Conservation (phyloP, 2,888 invertebrate genomes). For the Anarsia innoxiella region DNA sequence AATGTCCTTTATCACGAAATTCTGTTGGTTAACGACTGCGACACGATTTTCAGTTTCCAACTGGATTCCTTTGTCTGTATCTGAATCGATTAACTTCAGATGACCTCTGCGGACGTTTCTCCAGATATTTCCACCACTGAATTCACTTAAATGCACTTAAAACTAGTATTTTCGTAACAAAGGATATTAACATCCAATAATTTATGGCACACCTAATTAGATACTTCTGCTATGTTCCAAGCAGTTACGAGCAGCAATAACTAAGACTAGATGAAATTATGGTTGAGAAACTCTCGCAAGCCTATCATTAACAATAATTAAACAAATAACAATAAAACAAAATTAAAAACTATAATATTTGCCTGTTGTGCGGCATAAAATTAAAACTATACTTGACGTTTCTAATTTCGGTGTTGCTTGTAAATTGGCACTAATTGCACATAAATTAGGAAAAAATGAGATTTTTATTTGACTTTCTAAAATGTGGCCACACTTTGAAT, state of each 20-base stretch:
- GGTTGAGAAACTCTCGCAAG: constrained; percentile 41
- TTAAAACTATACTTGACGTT: no score
- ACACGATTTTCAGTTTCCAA: no score
- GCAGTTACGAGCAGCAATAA: constrained; percentile 39
- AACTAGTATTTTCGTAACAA: constrained; percentile 51
- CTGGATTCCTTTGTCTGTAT: no score
- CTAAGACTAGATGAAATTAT: constrained; percentile 63
- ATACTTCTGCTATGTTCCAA: constrained; percentile 48
- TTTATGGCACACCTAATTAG: constrained; percentile 62
- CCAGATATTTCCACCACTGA: constrained; percentile 23
- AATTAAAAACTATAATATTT: constrained; percentile 52
- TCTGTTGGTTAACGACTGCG: no score
- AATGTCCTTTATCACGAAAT: no score
- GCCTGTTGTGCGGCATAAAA: no score
- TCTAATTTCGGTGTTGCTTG: constrained; percentile 64
- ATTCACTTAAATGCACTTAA: constrained; percentile 28
- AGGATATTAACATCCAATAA: constrained; percentile 55
- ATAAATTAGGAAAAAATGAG: constrained; percentile 33
- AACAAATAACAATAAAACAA: constrained; percentile 68
- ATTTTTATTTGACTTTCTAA: not conserved
- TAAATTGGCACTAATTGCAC: constrained; percentile 55
- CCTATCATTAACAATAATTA: constrained; percentile 45
- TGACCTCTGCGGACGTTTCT: no score
- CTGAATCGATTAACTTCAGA: no score
- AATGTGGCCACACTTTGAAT: not conserved